A percentile compares a stretch with the other conserved stretches of the same genome.
Evolutionary conservation across 2,797 vertebrate genomes (phyloP).

Genomic region (Salarias fasciatus): DNA sequence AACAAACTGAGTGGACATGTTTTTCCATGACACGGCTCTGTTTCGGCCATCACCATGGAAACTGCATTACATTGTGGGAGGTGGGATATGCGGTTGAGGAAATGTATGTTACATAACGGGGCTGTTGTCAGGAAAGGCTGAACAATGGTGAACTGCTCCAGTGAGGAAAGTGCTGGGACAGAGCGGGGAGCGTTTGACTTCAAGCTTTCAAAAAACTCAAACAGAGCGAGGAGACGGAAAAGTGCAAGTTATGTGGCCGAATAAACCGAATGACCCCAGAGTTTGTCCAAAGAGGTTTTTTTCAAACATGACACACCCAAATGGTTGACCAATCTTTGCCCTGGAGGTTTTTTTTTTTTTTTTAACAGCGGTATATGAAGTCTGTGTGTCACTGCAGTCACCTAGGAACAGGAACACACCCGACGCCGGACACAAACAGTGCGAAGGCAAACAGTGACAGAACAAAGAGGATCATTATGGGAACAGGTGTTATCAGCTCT

Average conservation of each 20-base stretch:
- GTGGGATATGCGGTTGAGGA: conserved; percentile 49
- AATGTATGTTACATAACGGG: conserved; percentile 57
- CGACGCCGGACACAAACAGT: conserved; percentile 19
- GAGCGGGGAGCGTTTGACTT: conserved; percentile 5
- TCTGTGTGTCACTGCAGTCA: conserved; percentile 48
- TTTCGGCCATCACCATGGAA: conserved; percentile 60
- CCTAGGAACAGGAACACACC: conserved; percentile 66
- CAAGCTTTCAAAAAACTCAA: background rate
- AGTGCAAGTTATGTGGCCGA: conserved; percentile 25
- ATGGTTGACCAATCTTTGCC: conserved; percentile 69
- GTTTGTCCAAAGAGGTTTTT: conserved; percentile 27
- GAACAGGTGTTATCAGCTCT: conserved; percentile 36
- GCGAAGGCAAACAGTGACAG: conserved; percentile 59
- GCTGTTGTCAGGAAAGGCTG: conserved; percentile 68
- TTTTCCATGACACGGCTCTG: conserved; percentile 57
- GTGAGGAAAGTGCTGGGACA: conserved; percentile 46
- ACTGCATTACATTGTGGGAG: conserved; percentile 41
- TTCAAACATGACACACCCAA: conserved; percentile 62
- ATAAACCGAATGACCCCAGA: conserved; percentile 26
- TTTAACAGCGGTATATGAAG: conserved; percentile 37
- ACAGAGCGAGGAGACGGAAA: conserved; percentile 10
- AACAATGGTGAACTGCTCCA: conserved; percentile 68
- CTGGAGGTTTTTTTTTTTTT: conserved; percentile 55
- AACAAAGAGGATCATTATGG: conserved; percentile 65
- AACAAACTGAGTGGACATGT: background rate